Evolutionary conservation across 2,888 invertebrate genomes (phyloP).

Genomic region (Scaeva pyrastri): DNA sequence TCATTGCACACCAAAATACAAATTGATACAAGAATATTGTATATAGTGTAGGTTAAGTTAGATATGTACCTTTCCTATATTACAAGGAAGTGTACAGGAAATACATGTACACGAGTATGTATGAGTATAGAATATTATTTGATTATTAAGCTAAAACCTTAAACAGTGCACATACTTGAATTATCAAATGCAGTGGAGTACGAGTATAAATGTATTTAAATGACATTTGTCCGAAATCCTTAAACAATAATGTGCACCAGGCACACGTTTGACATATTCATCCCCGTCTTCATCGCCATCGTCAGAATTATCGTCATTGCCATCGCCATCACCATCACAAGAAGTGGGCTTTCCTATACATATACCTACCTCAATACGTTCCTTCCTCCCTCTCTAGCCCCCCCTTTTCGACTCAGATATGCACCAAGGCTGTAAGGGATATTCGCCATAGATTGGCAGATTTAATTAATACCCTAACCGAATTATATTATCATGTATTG

Average conservation of each 20-base stretch:
- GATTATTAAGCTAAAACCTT: constrained; percentile 10
- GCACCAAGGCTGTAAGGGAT: constrained; percentile 39
- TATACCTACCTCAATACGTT: not conserved
- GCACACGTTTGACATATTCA: not conserved
- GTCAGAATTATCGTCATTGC: too few relatives aligned
- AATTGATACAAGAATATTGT: not conserved
- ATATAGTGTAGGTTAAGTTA: not conserved
- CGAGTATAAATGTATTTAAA: not conserved
- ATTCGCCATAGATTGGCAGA: constrained; percentile 59
- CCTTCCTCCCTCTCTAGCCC: too few relatives aligned
- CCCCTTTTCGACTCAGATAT: not conserved
- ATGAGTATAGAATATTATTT: constrained; percentile 18
- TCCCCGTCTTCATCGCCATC: not conserved
- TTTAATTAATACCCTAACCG: constrained; percentile 72
- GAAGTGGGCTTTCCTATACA: too few relatives aligned
- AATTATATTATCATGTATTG: constrained; percentile 71
- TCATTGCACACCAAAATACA: not conserved
- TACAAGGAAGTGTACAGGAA: constrained; percentile 15
- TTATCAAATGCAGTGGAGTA: constrained; percentile 40
- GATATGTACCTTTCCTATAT: not conserved
- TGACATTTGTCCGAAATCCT: constrained; percentile 14
- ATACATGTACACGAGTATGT: not conserved
- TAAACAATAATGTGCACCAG: constrained; percentile 12
- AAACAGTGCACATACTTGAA: constrained; percentile 29
- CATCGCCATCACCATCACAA: not conserved